phyloP scores from a whole-genome alignment of 1,140 invertebrate genomes.

The Megathymus violae region DNA sequence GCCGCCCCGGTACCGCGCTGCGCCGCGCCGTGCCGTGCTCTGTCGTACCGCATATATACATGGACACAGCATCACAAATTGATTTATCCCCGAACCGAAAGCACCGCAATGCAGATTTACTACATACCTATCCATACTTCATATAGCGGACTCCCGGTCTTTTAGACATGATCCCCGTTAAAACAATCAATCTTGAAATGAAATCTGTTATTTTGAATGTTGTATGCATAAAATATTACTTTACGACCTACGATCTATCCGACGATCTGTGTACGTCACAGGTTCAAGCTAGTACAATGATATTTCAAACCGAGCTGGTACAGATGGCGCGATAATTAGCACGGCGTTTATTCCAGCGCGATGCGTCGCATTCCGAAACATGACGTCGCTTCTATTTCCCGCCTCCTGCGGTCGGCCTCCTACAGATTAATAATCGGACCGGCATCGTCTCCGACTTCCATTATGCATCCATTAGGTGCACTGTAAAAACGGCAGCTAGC shows the following conservation, averaged over 20 bases:
- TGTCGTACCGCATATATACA: conserved; percentile 2
- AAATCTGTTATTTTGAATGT: too few relatives aligned
- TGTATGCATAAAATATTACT: too few relatives aligned
- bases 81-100: conserved; percentile 29
- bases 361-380: conserved; percentile 28
- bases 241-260: too few relatives aligned
- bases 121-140: conserved; percentile 1
- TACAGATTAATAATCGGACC: conserved; percentile 32
- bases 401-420: conserved; percentile 20
- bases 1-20: too few relatives aligned
- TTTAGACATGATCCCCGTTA: too few relatives aligned
- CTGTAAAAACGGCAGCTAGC: not conserved
- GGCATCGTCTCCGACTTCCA: conserved; percentile 27
- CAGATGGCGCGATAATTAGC: conserved; percentile 30
- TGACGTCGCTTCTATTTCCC: conserved; percentile 33
- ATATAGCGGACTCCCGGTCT: not conserved
- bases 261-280: not conserved
- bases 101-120: conserved; percentile 16
- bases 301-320: conserved; percentile 4
- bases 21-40: not conserved
- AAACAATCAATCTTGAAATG: too few relatives aligned
- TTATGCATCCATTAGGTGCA: conserved; percentile 20
- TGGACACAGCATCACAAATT: conserved; percentile 21
- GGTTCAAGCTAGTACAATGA: not conserved
- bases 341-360: conserved; percentile 28